Percentiles rank a stretch among this genome's conserved stretches.
Conservation (phyloP, 2,888 invertebrate genomes). For the Morinoia aosen region DNA sequence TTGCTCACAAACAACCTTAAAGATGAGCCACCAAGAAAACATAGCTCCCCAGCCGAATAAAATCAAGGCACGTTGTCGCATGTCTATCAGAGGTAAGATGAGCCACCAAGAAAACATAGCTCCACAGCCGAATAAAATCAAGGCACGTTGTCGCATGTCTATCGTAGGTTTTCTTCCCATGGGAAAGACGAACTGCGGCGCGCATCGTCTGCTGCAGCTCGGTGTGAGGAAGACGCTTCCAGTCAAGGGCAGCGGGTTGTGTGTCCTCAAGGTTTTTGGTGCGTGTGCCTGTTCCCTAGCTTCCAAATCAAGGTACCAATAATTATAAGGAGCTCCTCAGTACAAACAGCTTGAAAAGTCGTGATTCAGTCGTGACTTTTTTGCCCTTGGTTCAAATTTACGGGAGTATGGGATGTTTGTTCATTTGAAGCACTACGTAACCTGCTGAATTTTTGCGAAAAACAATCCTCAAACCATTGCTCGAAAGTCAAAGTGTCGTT, state of each 20-base stretch:
- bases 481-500: neutral
- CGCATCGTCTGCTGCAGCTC: neutral
- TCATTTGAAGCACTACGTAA: neutral
- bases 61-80: neutral
- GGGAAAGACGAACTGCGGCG: neutral
- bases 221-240: neutral
- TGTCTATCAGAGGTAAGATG: neutral
- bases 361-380: neutral
- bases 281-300: neutral
- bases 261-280: neutral
- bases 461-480: neutral
- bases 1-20: neutral
- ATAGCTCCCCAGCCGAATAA: neutral
- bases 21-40: neutral
- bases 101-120: neutral
- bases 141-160: neutral
- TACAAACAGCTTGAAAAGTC: neutral
- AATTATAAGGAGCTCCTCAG: neutral
- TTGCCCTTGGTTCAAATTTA: neutral
- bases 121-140: neutral
- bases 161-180: neutral
- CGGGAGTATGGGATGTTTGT: neutral
- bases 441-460: neutral
- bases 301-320: neutral
- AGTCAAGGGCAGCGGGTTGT: slow-evolving; percentile 28